Base-by-base conservation (phyloP, 2,797 vertebrate species). In the Clarias platycephalus region DNA sequence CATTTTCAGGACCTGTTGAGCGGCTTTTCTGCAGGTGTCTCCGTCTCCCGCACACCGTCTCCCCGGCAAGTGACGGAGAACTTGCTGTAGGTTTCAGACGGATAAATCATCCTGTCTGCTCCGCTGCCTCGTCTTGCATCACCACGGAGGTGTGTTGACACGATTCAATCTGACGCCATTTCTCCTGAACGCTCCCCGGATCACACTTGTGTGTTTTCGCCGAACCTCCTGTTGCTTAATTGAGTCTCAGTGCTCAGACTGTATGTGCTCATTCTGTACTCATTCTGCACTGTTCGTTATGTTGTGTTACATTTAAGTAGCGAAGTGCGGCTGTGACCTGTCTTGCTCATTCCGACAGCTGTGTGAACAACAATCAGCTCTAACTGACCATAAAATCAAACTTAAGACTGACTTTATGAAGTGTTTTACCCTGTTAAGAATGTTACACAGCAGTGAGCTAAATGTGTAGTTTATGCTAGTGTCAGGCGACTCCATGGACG, bases 91-190 rank as follows among this genome's bases (percentile, higher is more conserved):
- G 28, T 76, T 76, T 31, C 72, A 55, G 72, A 28, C 1, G 44
- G 49, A 55, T 49, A 75, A 31, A 57, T 76, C 72, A 22, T 75
- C 72, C 53, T 31, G 72, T 75, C 72, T 75, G 34, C 24, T 18
- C 40, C 1, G 13, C 24, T 26, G 53, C 72, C 28, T 57, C n/a
- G 15, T 53, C n/a, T 57, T 75, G 20, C 5, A 31, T 57, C 26
- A 12, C 8, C 26, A 22, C 9, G 28, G 13, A 49, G 24, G 40
- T 26, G 24, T 16, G 24, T 18, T 72, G 70, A 74, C 44, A 22
- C 66, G 58, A 74, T 75, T 90, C 71, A 60, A 37, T 76, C 80
- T 88, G 83, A 86, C 62, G 66, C 22, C 40, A 75, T 58, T 81
- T 53, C 74, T 80, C 67, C 62, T 0, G 20, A 63, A 63, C 64